Percentiles rank a stretch among this genome's conserved stretches.
Conservation (phyloP, 2,888 invertebrate species). For the Corythucha ciliata region DNA sequence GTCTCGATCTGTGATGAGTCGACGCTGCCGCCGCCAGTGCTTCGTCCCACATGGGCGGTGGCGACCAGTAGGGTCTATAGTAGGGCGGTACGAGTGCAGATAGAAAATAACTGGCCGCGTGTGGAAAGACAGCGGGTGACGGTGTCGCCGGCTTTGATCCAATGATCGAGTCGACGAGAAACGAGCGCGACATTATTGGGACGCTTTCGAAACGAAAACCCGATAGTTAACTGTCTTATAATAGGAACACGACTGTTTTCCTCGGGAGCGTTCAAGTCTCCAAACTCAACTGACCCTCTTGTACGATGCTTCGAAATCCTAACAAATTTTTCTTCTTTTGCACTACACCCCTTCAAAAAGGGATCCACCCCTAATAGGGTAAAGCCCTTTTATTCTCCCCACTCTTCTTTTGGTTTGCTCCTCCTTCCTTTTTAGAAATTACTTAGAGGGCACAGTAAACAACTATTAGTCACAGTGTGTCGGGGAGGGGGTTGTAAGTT, state of each 20-base stretch:
- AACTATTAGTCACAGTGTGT: constrained; percentile 24
- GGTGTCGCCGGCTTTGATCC: constrained; percentile 43
- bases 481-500: constrained; percentile 5
- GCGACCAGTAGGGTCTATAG: constrained; percentile 24
- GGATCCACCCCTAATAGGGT: neutral
- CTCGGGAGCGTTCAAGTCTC: constrained; percentile 21
- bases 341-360: constrained; percentile 7
- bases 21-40: no score
- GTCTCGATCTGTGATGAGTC: constrained; percentile 33
- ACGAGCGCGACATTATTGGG: constrained; percentile 62
- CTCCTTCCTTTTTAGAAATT: neutral
- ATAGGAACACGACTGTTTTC: neutral
- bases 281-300: constrained; percentile 14
- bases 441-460: constrained; percentile 25
- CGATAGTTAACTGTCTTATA: neutral
- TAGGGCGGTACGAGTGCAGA: constrained; percentile 26
- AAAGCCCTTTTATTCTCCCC: constrained; percentile 8
- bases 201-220: neutral
- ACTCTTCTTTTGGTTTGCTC: neutral
- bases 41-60: constrained; percentile 26
- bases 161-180: constrained; percentile 70
- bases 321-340: neutral
- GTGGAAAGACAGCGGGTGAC: constrained; percentile 42
- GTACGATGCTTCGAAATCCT: constrained; percentile 13
- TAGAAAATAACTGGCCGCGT: constrained; percentile 34